phyloP scores from a whole-genome alignment of 2,888 invertebrate species.

The Caenorhabditis plicata region DNA sequence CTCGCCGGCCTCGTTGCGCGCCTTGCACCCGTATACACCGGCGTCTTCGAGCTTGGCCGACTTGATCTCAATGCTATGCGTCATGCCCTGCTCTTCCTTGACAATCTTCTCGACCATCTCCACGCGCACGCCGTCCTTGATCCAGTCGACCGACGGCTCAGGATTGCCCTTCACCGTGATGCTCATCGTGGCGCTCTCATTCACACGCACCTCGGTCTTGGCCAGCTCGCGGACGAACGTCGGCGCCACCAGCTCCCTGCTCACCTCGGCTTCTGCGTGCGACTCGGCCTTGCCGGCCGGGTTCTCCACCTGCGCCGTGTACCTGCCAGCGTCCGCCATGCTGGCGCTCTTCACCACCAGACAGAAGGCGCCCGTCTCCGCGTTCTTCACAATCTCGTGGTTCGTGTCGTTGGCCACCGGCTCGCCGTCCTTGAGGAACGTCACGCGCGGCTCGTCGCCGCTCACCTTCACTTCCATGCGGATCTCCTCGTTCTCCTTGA shows the following conservation, averaged over 20 bases:
- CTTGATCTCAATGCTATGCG: constrained; percentile 42
- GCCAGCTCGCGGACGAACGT: constrained; percentile 44
- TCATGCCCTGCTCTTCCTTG: constrained; percentile 73
- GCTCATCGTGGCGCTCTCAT: constrained; percentile 42
- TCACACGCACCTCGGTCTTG: constrained; percentile 40
- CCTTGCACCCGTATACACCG: constrained; percentile 43
- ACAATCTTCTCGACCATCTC: constrained; percentile 79
- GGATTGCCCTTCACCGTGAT: constrained; percentile 54
- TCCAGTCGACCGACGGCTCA: constrained; percentile 71
- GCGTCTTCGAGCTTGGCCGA: constrained; percentile 37
- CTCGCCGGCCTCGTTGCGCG: constrained; percentile 46
- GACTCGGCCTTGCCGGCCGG: constrained; percentile 43
- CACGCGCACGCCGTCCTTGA: constrained; percentile 90
- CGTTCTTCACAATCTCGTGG: constrained; percentile 39
- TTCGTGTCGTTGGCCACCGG: constrained; percentile 69
- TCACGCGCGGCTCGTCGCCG: constrained; percentile 83
- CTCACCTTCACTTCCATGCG: constrained; percentile 75
- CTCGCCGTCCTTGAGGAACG: constrained; percentile 83
- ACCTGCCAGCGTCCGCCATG: constrained; percentile 42
- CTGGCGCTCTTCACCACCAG: constrained; percentile 41
- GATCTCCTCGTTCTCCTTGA: constrained; percentile 76
- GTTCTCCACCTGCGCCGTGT: constrained; percentile 45
- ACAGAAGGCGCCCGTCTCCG: constrained; percentile 71
- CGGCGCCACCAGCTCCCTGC: constrained; percentile 25
- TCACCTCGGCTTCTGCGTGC: constrained; percentile 37